Conservation (phyloP, 2,797 vertebrate genomes). For the Pantherophis alleghaniensis region DNA sequence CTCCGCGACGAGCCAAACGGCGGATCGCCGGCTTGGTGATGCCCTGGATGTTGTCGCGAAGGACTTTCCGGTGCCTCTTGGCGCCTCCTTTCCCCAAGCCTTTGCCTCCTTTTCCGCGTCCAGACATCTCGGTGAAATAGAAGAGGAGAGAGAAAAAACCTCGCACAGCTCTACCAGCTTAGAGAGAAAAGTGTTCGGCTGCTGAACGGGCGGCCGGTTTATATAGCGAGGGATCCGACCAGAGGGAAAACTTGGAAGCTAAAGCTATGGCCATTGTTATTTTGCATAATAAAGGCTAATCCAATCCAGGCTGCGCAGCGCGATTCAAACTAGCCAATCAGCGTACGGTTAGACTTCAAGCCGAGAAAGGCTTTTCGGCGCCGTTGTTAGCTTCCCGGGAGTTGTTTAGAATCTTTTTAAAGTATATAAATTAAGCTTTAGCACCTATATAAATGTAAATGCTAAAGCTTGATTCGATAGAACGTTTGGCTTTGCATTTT, state of each 20-base stretch:
- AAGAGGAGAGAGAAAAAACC: rapidly evolving
- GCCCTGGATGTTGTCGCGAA: constrained; percentile 11
- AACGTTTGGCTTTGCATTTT: background rate
- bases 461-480: background rate
- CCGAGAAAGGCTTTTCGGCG: background rate
- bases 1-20: constrained; percentile 11
- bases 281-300: background rate
- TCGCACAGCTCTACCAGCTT: rapidly evolving
- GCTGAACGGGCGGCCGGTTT: rapidly evolving
- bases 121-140: background rate
- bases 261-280: rapidly evolving
- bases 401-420: background rate
- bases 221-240: background rate
- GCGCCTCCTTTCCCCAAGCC: constrained; percentile 17
- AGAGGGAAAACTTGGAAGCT: background rate
- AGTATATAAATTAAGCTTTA: background rate
- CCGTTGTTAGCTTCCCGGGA: background rate
- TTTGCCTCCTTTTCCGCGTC: constrained; percentile 9
- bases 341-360: no score
- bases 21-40: background rate
- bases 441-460: background rate
- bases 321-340: constrained; percentile 8
- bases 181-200: rapidly evolving
- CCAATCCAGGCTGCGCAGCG: background rate
- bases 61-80: constrained; percentile 2